Evolutionary conservation across 2,888 invertebrate species (phyloP).

Genomic region (Apoda limacodes): DNA sequence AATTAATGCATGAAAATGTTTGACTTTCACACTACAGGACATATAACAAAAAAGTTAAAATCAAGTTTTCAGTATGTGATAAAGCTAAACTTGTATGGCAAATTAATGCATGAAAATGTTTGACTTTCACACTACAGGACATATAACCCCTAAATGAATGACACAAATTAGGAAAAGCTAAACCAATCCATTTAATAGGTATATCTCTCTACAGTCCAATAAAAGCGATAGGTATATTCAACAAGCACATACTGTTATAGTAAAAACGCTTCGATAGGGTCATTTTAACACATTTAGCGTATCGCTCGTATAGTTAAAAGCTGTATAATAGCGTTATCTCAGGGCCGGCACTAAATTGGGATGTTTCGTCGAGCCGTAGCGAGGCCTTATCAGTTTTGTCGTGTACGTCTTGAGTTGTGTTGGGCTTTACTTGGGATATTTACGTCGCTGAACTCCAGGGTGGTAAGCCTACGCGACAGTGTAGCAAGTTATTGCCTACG

Average conservation of each 20-base stretch:
- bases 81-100: too few species aligned
- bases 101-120: too few species aligned
- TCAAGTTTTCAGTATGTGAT: too few species aligned
- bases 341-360: conserved; percentile 66
- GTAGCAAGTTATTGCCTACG: conserved; percentile 48
- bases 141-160: too few species aligned
- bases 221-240: conserved; percentile 33
- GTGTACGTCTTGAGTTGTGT: conserved; percentile 69
- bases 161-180: too few species aligned
- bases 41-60: too few species aligned
- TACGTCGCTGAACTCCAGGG: conserved; percentile 49
- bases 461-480: conserved; percentile 50
- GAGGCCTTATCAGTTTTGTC: conserved; percentile 63
- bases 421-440: conserved; percentile 65
- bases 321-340: conserved; percentile 69
- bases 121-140: too few species aligned
- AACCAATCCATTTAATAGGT: too few species aligned
- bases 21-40: too few species aligned
- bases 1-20: too few species aligned
- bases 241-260: conserved; percentile 29
- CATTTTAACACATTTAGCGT: conserved; percentile 65
- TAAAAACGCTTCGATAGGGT: conserved; percentile 47
- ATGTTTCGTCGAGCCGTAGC: conserved; percentile 59
- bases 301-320: conserved; percentile 66
- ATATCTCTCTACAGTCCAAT: too few species aligned